Percentiles rank a stretch among this genome's conserved stretches.
Conservation (phyloP, 2,113 vertebrate genomes). For the Hippocampus barbouri region DNA sequence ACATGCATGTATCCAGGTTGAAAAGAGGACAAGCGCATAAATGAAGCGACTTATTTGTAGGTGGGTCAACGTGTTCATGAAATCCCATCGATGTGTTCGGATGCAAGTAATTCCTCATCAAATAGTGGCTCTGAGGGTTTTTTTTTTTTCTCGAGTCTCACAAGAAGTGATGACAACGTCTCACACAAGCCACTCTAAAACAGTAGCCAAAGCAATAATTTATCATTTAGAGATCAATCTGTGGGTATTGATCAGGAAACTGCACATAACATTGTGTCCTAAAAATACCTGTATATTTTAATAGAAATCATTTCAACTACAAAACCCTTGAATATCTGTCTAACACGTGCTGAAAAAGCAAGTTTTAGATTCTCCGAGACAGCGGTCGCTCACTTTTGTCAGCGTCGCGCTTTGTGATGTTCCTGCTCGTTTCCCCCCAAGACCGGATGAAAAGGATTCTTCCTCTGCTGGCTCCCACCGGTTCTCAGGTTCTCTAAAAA, state of each 20-base stretch:
- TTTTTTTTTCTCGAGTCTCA: not conserved
- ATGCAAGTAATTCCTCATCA: conserved; percentile 10
- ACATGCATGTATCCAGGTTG: not conserved
- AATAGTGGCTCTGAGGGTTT: conserved; percentile 31
- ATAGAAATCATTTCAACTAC: not conserved
- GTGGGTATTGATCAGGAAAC: conserved; percentile 1
- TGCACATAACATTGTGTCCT: not conserved
- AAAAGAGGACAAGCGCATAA: conserved; percentile 7
- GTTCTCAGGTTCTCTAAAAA: conserved; percentile 12
- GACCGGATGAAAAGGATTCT: conserved; percentile 33
- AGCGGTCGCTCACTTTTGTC: conserved; percentile 8
- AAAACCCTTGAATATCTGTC: not conserved
- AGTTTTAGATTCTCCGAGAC: conserved; percentile 8
- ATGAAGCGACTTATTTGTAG: not conserved
- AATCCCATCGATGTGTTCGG: not conserved
- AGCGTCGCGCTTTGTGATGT: not conserved
- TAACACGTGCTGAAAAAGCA: conserved; percentile 1
- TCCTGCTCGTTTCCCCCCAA: conserved; percentile 32
- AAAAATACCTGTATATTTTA: not conserved
- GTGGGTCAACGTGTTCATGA: not conserved
- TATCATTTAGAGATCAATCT: not conserved
- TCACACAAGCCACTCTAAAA: not conserved
- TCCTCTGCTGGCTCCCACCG: conserved; percentile 17
- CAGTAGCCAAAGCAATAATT: not conserved
- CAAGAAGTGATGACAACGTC: conserved; percentile 21